Conservation (phyloP, 92 coral and sea anemone species). For the Paramuricea clavata region DNA sequence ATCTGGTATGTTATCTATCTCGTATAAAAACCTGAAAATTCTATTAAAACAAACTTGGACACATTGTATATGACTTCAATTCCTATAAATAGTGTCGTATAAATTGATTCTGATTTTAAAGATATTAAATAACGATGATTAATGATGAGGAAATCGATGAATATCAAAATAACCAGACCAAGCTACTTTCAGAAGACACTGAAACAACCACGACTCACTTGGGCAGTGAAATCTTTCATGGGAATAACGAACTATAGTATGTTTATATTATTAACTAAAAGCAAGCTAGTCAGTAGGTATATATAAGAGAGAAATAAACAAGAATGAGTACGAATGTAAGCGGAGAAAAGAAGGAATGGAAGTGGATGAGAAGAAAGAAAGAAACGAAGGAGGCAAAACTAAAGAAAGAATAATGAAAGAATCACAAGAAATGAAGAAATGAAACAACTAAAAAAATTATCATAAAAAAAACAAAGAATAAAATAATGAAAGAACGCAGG, state of each 20-base stretch:
- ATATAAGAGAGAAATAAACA: background rate
- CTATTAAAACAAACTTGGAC: no score
- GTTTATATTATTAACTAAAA: background rate
- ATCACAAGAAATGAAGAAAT: no score
- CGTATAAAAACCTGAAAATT: no score
- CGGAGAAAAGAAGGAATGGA: background rate
- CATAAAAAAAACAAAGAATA: no score
- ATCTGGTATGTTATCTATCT: no score
- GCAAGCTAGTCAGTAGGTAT: background rate
- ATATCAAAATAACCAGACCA: background rate
- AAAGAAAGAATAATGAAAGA: no score
- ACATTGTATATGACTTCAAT: no score
- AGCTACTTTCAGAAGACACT: background rate
- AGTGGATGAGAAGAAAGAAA: no score
- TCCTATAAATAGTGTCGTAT: no score
- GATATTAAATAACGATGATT: background rate
- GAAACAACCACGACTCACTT: background rate
- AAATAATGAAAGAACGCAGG: no score
- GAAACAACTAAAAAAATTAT: no score
- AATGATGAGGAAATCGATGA: constrained; percentile 6
- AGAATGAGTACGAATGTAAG: background rate
- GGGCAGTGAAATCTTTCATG: background rate
- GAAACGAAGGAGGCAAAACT: no score
- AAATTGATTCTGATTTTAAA: background rate
- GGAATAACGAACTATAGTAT: background rate